A percentile compares a stretch with the other conserved stretches of the same genome.
Evolutionary conservation across 2,113 vertebrate species (phyloP).

Genomic region (Lophura nycthemera): DNA sequence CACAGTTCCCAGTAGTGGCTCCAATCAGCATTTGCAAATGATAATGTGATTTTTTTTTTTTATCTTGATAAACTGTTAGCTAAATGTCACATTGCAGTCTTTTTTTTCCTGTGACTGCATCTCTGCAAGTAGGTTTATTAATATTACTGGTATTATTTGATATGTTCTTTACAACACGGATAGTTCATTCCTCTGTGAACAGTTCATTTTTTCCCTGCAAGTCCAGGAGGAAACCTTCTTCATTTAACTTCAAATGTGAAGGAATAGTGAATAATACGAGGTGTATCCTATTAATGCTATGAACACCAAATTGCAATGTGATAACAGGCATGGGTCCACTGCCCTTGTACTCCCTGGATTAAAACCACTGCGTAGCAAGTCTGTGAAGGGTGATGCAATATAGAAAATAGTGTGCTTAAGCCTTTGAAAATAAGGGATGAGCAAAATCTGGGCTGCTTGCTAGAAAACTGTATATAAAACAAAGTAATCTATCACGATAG

Average conservation of each 20-base stretch:
- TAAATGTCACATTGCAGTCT: not conserved
- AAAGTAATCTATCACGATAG: not conserved
- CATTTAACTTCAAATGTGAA: not conserved
- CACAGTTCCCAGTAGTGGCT: not conserved
- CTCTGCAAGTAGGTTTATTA: not conserved
- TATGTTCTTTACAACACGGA: not conserved
- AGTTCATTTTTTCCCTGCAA: not conserved
- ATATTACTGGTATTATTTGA: not conserved
- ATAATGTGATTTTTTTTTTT: not conserved
- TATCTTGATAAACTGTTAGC: not conserved
- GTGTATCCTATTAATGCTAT: not conserved
- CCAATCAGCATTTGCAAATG: not conserved
- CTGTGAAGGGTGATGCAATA: not conserved
- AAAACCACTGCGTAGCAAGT: not conserved
- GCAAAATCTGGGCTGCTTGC: not conserved
- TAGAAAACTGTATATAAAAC: not conserved
- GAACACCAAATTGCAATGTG: not conserved
- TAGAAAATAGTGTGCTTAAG: not conserved
- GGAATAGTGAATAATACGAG: not conserved
- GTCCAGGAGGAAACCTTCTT: not conserved
- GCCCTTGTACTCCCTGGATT: not conserved
- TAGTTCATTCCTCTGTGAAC: not conserved
- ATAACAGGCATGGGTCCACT: not conserved
- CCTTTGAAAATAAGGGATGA: not conserved
- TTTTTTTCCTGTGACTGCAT: not conserved